Percentiles rank a stretch among this genome's conserved stretches.
Evolutionary conservation across 2,113 vertebrate genomes (phyloP).

Genomic region (Acanthisitta chloris): DNA sequence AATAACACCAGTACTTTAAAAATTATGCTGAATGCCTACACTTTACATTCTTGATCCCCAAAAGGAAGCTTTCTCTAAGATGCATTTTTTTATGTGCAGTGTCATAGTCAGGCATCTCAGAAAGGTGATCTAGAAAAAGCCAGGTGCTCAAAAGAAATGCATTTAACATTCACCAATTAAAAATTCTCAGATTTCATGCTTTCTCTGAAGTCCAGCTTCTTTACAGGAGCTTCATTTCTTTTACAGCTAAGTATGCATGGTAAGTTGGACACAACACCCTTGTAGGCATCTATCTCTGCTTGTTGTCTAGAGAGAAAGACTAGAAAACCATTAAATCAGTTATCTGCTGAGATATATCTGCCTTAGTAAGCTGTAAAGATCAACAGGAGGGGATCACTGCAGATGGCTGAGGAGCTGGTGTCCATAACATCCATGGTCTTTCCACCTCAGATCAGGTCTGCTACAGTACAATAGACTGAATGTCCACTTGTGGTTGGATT

Average conservation of each 20-base stretch:
- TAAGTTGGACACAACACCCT: not conserved
- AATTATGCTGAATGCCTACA: not conserved
- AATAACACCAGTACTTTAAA: not conserved
- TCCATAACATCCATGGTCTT: fast-evolving
- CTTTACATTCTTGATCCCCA: not conserved
- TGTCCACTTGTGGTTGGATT: not conserved
- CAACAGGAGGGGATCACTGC: fast-evolving
- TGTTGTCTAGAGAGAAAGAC: not conserved
- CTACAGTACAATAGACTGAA: not conserved
- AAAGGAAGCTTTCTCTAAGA: not conserved
- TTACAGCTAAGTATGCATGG: not conserved
- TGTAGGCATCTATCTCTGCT: not conserved
- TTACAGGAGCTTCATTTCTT: not conserved
- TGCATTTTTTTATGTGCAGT: not conserved
- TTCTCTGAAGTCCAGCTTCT: not conserved
- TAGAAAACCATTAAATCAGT: not conserved
- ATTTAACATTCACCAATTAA: not conserved
- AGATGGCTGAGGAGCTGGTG: not conserved
- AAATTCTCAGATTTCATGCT: not conserved
- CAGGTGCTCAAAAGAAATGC: not conserved
- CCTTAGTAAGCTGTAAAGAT: not conserved
- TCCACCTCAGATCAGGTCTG: not conserved
- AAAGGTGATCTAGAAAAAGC: not conserved
- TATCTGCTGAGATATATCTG: not conserved
- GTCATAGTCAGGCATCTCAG: not conserved